A percentile compares a stretch with the other conserved stretches of the same genome.
Evolutionary conservation across 2,888 invertebrate species (phyloP).

Genomic region (Trissonchulus latispiculum): DNA sequence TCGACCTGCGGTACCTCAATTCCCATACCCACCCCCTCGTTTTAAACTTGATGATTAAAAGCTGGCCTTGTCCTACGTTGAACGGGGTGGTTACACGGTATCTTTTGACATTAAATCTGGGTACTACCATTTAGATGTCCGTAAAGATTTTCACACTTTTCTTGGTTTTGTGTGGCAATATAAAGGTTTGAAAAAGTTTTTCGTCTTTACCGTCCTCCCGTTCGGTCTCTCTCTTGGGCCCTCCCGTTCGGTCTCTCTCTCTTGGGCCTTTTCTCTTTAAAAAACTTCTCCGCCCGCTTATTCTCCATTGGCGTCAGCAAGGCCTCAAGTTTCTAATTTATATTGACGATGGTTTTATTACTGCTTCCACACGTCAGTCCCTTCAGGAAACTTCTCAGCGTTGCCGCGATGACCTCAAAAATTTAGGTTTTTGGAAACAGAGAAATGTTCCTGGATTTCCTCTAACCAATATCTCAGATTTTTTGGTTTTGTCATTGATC

Average conservation of each 20-base stretch:
- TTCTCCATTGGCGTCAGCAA: not conserved
- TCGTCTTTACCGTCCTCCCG: not conserved
- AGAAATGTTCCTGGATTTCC: not conserved
- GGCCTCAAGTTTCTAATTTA: not conserved
- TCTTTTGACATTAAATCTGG: not conserved
- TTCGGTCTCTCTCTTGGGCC: not conserved
- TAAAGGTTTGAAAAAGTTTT: not conserved
- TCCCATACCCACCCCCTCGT: not conserved
- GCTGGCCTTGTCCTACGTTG: not conserved
- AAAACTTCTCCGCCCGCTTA: not conserved
- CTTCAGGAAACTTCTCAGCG: not conserved
- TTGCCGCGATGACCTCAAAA: not conserved
- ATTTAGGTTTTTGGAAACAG: conserved; percentile 1
- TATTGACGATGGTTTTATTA: not conserved
- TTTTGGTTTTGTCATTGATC: not conserved
- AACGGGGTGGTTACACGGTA: not conserved
- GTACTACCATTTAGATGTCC: conserved; percentile 2
- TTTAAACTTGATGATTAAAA: not conserved
- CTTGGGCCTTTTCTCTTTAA: not conserved
- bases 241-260: no score
- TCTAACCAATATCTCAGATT: not conserved
- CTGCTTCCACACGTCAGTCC: not conserved
- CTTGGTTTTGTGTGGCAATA: not conserved
- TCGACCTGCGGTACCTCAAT: conserved; percentile 2
- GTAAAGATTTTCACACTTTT: not conserved